Evolutionary conservation across 2,888 invertebrate genomes (phyloP).

Genomic region (Drosophila nigricruria): DNA sequence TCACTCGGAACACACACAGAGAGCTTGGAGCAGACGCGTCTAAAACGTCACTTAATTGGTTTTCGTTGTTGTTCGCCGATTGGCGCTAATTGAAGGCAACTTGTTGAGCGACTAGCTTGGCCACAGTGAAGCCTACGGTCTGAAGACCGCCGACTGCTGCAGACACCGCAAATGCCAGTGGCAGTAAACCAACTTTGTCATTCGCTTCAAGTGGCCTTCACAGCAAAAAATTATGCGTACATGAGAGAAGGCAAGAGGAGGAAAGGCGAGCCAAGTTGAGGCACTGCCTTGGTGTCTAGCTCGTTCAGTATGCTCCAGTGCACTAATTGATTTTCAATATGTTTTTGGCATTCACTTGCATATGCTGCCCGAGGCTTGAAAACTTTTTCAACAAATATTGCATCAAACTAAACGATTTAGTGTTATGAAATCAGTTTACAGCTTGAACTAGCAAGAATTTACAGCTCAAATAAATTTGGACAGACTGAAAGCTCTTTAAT

Average conservation of each 20-base stretch:
- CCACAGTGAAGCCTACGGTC: conserved; percentile 24
- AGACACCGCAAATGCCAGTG: conserved; percentile 35
- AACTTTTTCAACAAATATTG: conserved; percentile 12
- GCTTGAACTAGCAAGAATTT: conserved; percentile 2
- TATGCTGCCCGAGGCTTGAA: conserved; percentile 28
- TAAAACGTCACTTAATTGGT: conserved; percentile 72
- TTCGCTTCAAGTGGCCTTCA: conserved; percentile 29
- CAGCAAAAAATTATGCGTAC: conserved; percentile 45
- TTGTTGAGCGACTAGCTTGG: conserved; percentile 58
- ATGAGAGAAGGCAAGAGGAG: not conserved
- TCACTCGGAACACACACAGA: conserved; percentile 20
- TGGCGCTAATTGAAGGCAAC: conserved; percentile 79
- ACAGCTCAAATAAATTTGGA: not conserved
- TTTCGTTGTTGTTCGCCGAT: conserved; percentile 76
- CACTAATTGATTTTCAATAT: conserved; percentile 69
- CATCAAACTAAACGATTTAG: conserved; percentile 23
- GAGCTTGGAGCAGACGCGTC: conserved; percentile 14
- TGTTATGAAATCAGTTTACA: conserved; percentile 14
- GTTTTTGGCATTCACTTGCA: conserved; percentile 49
- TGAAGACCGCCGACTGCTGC: conserved; percentile 34
- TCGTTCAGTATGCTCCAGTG: conserved; percentile 19
- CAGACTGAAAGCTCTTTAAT: not conserved
- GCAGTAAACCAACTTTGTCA: conserved; percentile 55
- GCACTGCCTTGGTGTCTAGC: conserved; percentile 15
- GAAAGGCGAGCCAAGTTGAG: conserved; percentile 8